Evolutionary conservation across 2,888 invertebrate species (phyloP).

Genomic region (Mycogona germanica): DNA sequence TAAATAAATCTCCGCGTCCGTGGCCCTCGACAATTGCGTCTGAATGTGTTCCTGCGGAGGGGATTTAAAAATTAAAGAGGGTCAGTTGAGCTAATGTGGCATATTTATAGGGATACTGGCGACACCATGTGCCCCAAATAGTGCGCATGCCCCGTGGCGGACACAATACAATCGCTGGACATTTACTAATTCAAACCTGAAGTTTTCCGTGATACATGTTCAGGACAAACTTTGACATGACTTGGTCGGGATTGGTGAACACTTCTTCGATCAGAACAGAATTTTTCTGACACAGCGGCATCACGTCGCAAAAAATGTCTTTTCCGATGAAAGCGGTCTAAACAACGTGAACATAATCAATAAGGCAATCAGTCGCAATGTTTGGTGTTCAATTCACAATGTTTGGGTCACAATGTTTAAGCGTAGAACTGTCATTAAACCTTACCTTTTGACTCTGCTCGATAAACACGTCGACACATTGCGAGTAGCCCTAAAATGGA

Average conservation of each 20-base stretch:
- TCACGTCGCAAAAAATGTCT: constrained; percentile 80
- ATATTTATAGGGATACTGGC: no score
- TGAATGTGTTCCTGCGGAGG: constrained; percentile 57
- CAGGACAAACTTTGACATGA: constrained; percentile 94
- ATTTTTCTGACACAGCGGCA: constrained; percentile 79
- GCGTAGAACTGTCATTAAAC: no score
- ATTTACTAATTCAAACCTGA: no score
- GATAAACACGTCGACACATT: constrained; percentile 93
- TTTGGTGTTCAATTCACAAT: no score
- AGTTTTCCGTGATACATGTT: constrained; percentile 85
- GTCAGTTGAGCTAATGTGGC: no score
- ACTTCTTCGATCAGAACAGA: constrained; percentile 60
- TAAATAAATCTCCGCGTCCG: constrained; percentile 76
- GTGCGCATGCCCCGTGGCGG: background rate
- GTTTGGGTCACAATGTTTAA: no score
- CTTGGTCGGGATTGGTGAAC: constrained; percentile 89
- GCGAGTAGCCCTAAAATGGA: constrained; percentile 59
- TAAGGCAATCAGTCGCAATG: no score
- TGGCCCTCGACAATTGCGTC: constrained; percentile 63
- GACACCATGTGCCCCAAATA: no score
- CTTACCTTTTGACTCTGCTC: constrained; percentile 86
- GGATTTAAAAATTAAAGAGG: constrained; percentile 17
- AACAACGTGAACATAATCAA: no score
- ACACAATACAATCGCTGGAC: no score
- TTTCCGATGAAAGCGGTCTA: constrained; percentile 53